Evolutionary conservation across 1,140 invertebrate species (phyloP).

Genomic region (Brachionus rubens): DNA sequence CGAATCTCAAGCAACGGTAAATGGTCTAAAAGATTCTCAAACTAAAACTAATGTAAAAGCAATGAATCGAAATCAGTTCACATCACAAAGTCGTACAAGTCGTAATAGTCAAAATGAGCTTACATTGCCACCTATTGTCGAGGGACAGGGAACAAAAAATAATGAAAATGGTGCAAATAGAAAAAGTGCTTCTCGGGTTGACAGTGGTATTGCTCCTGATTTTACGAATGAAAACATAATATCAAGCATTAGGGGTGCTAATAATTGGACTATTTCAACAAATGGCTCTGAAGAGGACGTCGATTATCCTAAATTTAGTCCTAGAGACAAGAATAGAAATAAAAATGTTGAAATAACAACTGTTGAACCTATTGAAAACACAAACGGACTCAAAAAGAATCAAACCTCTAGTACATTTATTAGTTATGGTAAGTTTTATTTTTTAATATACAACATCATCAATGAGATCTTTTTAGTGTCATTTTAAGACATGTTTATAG

Average conservation of each 20-base stretch:
- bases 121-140: not conserved
- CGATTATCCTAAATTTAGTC: not conserved
- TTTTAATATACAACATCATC: not conserved
- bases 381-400: constrained; percentile 3
- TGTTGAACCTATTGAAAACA: not conserved
- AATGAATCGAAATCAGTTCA: not conserved
- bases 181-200: not conserved
- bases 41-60: not conserved
- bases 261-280: constrained; percentile 5
- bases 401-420: constrained; percentile 2
- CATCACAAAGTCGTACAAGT: not conserved
- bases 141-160: not conserved
- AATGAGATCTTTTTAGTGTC: not conserved
- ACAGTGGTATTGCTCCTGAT: not conserved
- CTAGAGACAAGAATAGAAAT: not conserved
- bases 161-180: not conserved
- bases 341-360: constrained; percentile 1
- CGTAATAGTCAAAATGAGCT: constrained; percentile 18
- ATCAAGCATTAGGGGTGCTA: not conserved
- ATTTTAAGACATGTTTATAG: not conserved
- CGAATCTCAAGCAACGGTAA: not conserved
- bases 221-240: not conserved
- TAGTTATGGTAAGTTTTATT: constrained; percentile 14
- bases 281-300: constrained; percentile 12
- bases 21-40: constrained; percentile 3